These are phyloP conservation scores for Phengaris arion DNA, from an alignment of 2,888 invertebrate species.

Conservation along the genomic window DNA sequence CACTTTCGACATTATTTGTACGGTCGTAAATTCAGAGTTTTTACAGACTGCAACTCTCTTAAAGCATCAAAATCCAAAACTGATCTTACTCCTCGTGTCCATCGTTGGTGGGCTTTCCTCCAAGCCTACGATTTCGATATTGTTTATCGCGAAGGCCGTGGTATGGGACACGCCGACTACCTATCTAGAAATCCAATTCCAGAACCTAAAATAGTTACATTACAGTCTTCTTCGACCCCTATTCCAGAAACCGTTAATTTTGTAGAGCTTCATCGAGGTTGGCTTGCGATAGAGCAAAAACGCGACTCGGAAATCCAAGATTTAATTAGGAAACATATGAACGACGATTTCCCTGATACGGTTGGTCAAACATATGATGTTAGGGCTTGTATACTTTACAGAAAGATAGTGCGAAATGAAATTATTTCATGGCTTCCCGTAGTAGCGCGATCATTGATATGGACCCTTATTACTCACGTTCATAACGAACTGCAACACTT, in stretches of 20 bases:
- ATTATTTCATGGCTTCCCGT: too few species aligned
- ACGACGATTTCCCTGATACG: not conserved
- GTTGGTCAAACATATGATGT: not conserved
- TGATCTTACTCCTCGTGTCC: too few species aligned
- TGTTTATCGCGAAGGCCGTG: not conserved
- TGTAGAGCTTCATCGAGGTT: not conserved
- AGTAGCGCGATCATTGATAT: too few species aligned
- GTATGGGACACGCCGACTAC: too few species aligned
- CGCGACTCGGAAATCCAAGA: not conserved
- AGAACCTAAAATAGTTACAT: too few species aligned
- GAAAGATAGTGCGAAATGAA: too few species aligned
- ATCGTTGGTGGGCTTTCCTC: too few species aligned
- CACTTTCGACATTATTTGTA: not conserved
- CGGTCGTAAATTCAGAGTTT: not conserved
- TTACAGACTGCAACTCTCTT: not conserved
- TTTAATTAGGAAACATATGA: not conserved
- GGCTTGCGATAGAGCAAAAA: not conserved
- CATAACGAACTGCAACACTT: too few species aligned
- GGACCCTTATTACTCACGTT: too few species aligned
- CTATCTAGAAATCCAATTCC: not conserved
- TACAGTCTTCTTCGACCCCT: too few species aligned
- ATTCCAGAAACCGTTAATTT: not conserved
- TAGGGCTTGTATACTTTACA: too few species aligned
- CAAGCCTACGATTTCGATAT: conserved; percentile 26
- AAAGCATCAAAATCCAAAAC: not conserved